A percentile compares a stretch with the other conserved stretches of the same genome.
Conservation (phyloP, 2,113 vertebrate species). For the Passer montanus region DNA sequence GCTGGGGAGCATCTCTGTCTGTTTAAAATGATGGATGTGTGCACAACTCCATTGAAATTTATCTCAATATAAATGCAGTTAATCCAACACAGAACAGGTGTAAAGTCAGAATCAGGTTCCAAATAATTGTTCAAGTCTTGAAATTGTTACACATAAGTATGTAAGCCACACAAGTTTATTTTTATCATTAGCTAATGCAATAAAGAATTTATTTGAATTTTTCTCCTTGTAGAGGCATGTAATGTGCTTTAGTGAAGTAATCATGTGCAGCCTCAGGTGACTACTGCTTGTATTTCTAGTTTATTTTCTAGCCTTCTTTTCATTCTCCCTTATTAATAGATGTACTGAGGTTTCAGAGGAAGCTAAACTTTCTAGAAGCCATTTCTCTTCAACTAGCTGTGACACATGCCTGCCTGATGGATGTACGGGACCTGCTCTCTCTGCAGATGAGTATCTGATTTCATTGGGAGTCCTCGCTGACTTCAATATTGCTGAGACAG, state of each 20-base stretch:
- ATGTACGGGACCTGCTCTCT: constrained; percentile 26
- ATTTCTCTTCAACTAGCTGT: constrained; percentile 55
- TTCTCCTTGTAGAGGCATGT: constrained; percentile 39
- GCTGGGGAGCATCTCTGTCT: neutral
- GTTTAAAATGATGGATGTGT: neutral
- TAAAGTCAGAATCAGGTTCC: neutral
- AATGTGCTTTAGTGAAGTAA: constrained; percentile 22
- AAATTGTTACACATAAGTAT: neutral
- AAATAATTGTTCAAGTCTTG: neutral
- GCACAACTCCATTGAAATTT: constrained; percentile 1
- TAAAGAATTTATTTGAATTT: constrained; percentile 33
- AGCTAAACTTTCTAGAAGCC: constrained; percentile 65
- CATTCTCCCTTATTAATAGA: constrained; percentile 69
- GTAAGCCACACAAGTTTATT: neutral
- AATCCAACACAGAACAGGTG: neutral
- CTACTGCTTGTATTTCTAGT: constrained; percentile 47
- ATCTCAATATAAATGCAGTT: constrained; percentile 9
- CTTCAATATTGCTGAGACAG: constrained; percentile 62
- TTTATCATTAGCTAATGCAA: constrained; percentile 1
- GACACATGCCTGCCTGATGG: constrained; percentile 61
- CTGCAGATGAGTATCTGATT: constrained; percentile 60
- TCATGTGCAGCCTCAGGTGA: constrained; percentile 60
- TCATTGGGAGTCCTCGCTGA: constrained; percentile 51
- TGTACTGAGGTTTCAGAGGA: constrained; percentile 57
- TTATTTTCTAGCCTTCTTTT: constrained; percentile 59